These are phyloP conservation scores for Temnothorax unifasciatus DNA, from an alignment of 2,888 invertebrate genomes.

Conservation along the genomic window DNA sequence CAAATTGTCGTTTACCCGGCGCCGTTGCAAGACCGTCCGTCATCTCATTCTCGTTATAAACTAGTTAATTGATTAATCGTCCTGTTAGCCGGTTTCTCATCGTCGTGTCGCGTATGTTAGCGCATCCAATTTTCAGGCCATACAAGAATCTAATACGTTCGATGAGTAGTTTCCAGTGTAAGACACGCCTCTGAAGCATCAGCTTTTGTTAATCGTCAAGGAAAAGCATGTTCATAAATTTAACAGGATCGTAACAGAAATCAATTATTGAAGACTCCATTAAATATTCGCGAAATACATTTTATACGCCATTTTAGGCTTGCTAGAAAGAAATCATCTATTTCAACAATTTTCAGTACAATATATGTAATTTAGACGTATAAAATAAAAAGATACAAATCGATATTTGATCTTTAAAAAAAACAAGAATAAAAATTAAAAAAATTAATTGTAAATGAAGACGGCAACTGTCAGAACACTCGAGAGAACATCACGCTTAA, in stretches of 20 bases:
- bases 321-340: background rate
- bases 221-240: background rate
- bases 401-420: background rate
- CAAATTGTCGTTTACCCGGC: conserved; percentile 57
- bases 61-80: conserved; percentile 62
- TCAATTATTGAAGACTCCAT: conserved; percentile 14
- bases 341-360: background rate
- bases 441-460: conserved; percentile 7
- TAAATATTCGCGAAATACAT: background rate
- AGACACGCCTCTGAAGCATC: conserved; percentile 10
- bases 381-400: background rate
- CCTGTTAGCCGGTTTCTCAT: conserved; percentile 34
- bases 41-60: conserved; percentile 41
- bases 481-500: background rate
- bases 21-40: conserved; percentile 18
- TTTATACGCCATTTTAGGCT: background rate
- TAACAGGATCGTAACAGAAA: conserved; percentile 1
- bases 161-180: conserved; percentile 1
- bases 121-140: background rate
- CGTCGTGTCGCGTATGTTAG: conserved; percentile 5
- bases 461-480: background rate
- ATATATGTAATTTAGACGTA: background rate
- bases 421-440: background rate
- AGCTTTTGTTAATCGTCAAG: background rate
- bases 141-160: background rate